Evolutionary conservation across 2,888 invertebrate species (phyloP).

Genomic region (Cecidostiba fungosa): DNA sequence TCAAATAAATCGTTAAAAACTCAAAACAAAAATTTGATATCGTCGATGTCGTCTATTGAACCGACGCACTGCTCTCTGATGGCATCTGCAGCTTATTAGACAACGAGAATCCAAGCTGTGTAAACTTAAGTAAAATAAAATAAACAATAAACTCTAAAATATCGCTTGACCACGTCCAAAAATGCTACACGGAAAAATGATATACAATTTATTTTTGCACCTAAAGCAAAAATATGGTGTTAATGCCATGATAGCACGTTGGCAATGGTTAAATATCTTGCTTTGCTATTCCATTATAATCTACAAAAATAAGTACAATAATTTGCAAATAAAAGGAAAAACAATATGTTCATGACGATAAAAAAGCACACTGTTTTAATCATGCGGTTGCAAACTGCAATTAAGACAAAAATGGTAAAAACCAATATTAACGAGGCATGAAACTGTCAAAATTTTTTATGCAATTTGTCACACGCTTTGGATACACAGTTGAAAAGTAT

Average conservation of each 20-base stretch:
- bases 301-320: constrained; percentile 46
- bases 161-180: constrained; percentile 13
- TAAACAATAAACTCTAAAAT: background rate
- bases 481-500: constrained; percentile 61
- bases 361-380: constrained; percentile 62
- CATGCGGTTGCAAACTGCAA: constrained; percentile 59
- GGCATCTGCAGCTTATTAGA: background rate
- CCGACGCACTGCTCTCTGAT: background rate
- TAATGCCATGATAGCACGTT: constrained; percentile 28
- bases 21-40: background rate
- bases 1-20: constrained; percentile 2
- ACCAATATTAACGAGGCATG: constrained; percentile 55
- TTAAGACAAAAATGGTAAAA: constrained; percentile 55
- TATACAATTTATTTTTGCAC: background rate
- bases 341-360: constrained; percentile 18
- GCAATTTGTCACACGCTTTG: constrained; percentile 60
- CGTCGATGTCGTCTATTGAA: background rate
- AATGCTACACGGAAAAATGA: constrained; percentile 34
- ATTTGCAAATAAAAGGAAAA: constrained; percentile 42
- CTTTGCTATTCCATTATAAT: constrained; percentile 37
- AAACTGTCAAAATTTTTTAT: constrained; percentile 60
- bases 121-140: constrained; percentile 23
- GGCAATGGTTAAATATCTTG: constrained; percentile 46
- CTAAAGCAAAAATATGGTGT: background rate
- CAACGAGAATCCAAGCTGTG: constrained; percentile 25